These are phyloP conservation scores for Aythya baeri DNA, from an alignment of 2,113 vertebrate genomes.

Conservation along the genomic window DNA sequence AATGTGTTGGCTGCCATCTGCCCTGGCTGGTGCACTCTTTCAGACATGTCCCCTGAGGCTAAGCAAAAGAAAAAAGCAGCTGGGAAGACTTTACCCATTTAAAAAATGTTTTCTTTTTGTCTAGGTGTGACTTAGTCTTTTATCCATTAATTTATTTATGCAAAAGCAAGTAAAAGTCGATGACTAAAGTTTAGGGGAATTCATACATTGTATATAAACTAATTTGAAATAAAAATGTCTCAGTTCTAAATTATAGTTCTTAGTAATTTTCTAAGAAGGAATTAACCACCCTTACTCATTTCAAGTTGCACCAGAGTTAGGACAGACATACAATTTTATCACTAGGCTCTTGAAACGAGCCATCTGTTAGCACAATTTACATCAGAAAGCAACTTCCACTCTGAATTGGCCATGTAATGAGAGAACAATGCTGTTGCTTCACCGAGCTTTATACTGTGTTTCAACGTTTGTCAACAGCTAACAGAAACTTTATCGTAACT, in stretches of 20 bases:
- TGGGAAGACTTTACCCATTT: not conserved
- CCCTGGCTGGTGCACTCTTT: not conserved
- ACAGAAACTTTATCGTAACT: not conserved
- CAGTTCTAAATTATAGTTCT: not conserved
- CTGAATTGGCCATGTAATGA: fast-evolving
- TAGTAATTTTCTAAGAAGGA: not conserved
- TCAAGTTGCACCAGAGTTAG: not conserved
- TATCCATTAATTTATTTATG: not conserved
- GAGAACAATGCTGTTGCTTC: fast-evolving
- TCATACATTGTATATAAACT: not conserved
- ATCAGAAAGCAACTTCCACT: not conserved
- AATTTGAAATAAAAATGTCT: not conserved
- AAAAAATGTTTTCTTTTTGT: not conserved
- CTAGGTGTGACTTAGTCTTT: not conserved
- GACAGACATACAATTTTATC: not conserved
- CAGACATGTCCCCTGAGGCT: not conserved
- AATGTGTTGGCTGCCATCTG: constrained; percentile 7
- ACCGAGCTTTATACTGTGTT: not conserved
- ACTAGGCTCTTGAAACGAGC: not conserved
- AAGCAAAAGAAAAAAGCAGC: not conserved
- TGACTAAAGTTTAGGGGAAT: not conserved
- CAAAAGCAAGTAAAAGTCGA: not conserved
- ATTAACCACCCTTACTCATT: not conserved
- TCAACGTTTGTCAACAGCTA: not conserved
- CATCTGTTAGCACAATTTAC: not conserved